These are phyloP conservation scores for Caenorhabditis sp. DNA, from an alignment of 2,888 invertebrate species.

Conservation along the genomic window DNA sequence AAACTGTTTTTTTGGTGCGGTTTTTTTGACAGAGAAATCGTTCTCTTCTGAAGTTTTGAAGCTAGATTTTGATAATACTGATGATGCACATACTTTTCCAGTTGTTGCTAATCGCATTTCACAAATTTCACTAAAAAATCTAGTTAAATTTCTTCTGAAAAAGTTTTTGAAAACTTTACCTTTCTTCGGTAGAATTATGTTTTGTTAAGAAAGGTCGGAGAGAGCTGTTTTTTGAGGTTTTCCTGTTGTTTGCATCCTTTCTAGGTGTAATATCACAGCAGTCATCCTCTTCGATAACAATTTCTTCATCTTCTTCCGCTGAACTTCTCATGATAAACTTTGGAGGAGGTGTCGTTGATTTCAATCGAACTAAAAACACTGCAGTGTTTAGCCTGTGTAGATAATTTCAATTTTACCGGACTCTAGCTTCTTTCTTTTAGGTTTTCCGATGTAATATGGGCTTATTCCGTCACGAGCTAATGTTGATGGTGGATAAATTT, in stretches of 20 bases:
- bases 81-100: not conserved
- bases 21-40: not conserved
- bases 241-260: not conserved
- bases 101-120: not conserved
- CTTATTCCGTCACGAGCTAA: conserved; percentile 32
- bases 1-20: conserved; percentile 6
- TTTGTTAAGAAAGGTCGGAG: not conserved
- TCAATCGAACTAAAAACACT: not conserved
- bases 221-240: not conserved
- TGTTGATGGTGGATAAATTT: conserved; percentile 29
- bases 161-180: too few species aligned
- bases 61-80: not conserved
- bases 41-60: not conserved
- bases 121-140: too few species aligned
- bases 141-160: too few species aligned
- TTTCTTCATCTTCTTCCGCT: conserved; percentile 11
- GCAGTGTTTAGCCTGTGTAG: not conserved
- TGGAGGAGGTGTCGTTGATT: not conserved
- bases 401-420: not conserved
- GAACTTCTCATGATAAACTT: not conserved
- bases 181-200: not conserved
- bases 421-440: conserved; percentile 5
- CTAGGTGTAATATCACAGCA: not conserved
- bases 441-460: conserved; percentile 38
- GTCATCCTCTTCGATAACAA: conserved; percentile 35